Evolutionary conservation across 2,888 invertebrate genomes (phyloP), one percentile per base, ranked within the genome.

Genomic region (Pyrochroa serraticornis): DNA sequence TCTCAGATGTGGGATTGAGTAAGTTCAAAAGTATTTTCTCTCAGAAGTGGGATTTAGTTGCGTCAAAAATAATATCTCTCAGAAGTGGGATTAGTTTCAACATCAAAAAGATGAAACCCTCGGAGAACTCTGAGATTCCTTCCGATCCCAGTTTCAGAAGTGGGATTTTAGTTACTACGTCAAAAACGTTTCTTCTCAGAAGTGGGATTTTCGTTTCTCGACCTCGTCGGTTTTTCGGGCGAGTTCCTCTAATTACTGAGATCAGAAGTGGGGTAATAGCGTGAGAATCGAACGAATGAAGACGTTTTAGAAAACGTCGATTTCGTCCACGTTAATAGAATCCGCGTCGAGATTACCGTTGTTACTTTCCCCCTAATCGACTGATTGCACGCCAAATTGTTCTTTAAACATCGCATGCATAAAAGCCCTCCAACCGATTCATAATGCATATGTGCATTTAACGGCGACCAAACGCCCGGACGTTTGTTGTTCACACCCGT

Each of bases 361-460:
- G 54, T 52, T 38, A 37, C 43, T 44, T 9, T 51, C 43, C 22
- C 42, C 43, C 43, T 53, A 53, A 53, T 53, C 53, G 41, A 41
- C 47, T 39, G 34, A 53, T 53, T 53, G 46, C 48, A 48, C 54
- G 54, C 47, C 47, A 55, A 55, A 55, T 48, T 48, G 43, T 47
- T 47, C 54, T 48, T 37, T 55, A 55, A 55, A 55, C 54, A 48
- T 55, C 43, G 48, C 54, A 55, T 55, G 54, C 54, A 55, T 55
- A 55, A 55, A 55, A 55, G 48, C 48, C 48, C 34, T 55, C 22
- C 22, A 55, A 48, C 54, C 30, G 54, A 47, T 55, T 55, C 54
- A 48, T 53, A 47, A 53, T 55, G 54, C 54, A 55, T 55, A 48
- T 55, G 54, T 55, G 54, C 47, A 55, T 55, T 55, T 55, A 55